Evolutionary conservation across 2,797 vertebrate genomes (phyloP), one percentile per base, ranked within the genome.

Genomic region (Gephyroberyx darwinii): DNA sequence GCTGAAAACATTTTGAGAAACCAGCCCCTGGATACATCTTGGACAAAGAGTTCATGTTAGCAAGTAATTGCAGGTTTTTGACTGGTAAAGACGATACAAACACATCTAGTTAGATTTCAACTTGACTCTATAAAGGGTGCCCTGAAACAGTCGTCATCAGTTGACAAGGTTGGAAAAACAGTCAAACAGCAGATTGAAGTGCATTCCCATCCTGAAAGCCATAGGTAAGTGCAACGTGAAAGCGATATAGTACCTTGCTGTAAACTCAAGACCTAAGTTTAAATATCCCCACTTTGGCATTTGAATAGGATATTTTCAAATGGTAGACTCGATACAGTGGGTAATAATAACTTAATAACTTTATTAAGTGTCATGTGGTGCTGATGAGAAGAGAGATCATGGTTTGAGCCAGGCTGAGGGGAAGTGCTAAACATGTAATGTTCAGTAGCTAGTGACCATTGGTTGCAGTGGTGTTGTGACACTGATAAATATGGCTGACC

Each of bases 381-480:
- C 30, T 43, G 19, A 64, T 52, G 12, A 68, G 20, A 71, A 43
- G n/a, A 50, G 45, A 71, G 26, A 19, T 43, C 47, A n/a, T n/a
- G n/a, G 17, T 20, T 50, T n/a, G 17, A 50, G 5, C n/a, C 41
- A 43, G 41, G 41, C 41, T 12, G 41, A 43, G 41, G 8, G 41
- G 41, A 53, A 55, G 61, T 50, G 54, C 50, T 45, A 12, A 37
- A 65, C 53, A 65, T 45, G 41, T 6, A 14, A 58, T n/a, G 19
- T 33, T 35, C 39, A 62, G 20, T 13, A 45, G 31, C 19, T 58
- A 55, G 47, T 30, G 13, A 64, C 31, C 12, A 68, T 10, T 75
- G 48, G 52, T 57, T 13, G 58, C 0, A 2, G 20, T 65, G 48
- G 26, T 8, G 9, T 50, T 6, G 19, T n/a, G 8, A 47, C 3